Percentiles rank a stretch among this genome's conserved stretches.
phyloP scores from a whole-genome alignment of 2,797 vertebrate genomes.

The Etheostoma perlongum region DNA sequence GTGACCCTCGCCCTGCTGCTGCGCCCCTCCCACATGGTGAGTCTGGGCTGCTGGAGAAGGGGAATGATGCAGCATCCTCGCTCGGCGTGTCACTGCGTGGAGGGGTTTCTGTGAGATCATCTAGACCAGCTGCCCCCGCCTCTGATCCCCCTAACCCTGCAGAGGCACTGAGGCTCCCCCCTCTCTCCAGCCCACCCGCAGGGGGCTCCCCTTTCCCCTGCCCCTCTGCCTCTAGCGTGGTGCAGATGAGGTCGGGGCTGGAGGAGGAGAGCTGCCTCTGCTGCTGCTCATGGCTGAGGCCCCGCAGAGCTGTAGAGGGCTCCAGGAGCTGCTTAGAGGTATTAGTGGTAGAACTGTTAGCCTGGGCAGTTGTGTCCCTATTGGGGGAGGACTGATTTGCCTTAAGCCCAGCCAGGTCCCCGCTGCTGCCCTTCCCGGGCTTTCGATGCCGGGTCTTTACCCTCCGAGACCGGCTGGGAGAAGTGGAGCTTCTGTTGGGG shows the following conservation, averaged over 20 bases:
- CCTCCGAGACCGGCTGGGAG: constrained; percentile 91
- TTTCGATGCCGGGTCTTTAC: constrained; percentile 94
- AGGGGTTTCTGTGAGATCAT: constrained; percentile 84
- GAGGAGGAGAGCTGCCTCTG: constrained; percentile 90
- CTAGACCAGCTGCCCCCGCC: constrained; percentile 74
- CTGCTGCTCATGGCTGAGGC: constrained; percentile 87
- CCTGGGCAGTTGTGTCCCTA: constrained; percentile 72
- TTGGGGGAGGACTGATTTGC: constrained; percentile 76
- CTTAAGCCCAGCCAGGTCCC: constrained; percentile 88
- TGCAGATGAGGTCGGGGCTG: constrained; percentile 92
- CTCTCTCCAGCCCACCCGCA: constrained; percentile 75
- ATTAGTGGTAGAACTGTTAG: constrained; percentile 67
- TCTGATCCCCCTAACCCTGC: constrained; percentile 76
- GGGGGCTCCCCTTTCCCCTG: constrained; percentile 76
- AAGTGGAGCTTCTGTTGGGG: constrained; percentile 91
- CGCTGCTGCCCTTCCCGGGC: constrained; percentile 90
- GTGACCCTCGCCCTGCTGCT: constrained; percentile 76
- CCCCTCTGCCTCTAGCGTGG: constrained; percentile 84
- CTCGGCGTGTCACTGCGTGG: constrained; percentile 89
- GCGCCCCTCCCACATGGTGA: constrained; percentile 86
- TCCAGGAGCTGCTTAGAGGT: constrained; percentile 84
- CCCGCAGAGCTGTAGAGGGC: constrained; percentile 80
- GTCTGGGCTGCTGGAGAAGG: constrained; percentile 91
- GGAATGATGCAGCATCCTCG: constrained; percentile 88
- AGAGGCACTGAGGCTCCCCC: constrained; percentile 81